Conservation (phyloP, 2,888 invertebrate species). For the Rhingia campestris region DNA sequence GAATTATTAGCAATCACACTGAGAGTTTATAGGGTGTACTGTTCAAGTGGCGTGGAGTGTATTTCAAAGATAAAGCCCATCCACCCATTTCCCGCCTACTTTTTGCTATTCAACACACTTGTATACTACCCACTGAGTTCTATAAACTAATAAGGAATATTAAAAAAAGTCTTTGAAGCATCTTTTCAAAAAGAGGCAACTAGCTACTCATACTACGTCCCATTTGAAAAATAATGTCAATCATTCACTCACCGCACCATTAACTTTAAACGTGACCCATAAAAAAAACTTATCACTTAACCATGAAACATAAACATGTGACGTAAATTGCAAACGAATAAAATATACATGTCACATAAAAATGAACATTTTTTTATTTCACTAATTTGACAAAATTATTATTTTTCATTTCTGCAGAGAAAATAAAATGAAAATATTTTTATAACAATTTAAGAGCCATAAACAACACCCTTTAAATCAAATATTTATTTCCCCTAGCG, state of each 20-base stretch:
- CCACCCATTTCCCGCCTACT: too few species aligned
- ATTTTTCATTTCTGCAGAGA: background rate
- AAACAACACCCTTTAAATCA: constrained; percentile 5
- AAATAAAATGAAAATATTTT: background rate
- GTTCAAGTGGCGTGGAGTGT: too few species aligned
- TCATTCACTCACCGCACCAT: background rate
- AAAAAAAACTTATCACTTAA: constrained; percentile 10
- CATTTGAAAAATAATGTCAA: background rate
- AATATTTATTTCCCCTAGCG: background rate
- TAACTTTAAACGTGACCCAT: constrained; percentile 12
- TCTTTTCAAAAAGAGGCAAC: too few species aligned
- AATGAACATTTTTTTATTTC: constrained; percentile 17
- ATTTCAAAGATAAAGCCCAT: too few species aligned
- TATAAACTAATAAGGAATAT: too few species aligned
- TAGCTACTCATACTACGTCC: too few species aligned
- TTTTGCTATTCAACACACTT: too few species aligned
- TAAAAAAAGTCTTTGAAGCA: too few species aligned
- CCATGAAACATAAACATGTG: constrained; percentile 19
- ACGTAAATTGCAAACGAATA: constrained; percentile 39
- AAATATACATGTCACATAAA: background rate
- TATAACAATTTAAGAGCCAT: background rate
- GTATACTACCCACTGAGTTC: too few species aligned
- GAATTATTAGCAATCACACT: too few species aligned
- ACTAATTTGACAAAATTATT: background rate
- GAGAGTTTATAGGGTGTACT: too few species aligned